A percentile compares a stretch with the other conserved stretches of the same genome.
Evolutionary conservation across 2,797 vertebrate species (phyloP).

Genomic region (Knipowitschia caucasica): DNA sequence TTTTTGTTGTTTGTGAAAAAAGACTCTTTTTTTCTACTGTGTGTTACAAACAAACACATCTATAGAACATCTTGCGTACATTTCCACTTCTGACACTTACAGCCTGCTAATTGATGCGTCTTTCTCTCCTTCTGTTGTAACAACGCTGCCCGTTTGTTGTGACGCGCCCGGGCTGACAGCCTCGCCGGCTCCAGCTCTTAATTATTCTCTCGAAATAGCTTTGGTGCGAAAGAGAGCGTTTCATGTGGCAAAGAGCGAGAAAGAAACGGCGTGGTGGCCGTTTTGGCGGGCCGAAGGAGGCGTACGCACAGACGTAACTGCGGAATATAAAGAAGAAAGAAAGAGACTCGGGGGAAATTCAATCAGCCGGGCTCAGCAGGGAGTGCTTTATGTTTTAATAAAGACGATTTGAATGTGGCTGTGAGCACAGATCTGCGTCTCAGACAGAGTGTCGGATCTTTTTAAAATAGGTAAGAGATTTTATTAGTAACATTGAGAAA

Average conservation of each 20-base stretch:
- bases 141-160: background rate
- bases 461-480: too few relatives aligned
- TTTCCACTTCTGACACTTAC: conserved; percentile 1
- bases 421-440: background rate
- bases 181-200: background rate
- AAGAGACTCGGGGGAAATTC: background rate
- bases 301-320: background rate
- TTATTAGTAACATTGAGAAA: background rate
- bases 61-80: background rate
- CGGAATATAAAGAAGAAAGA: background rate
- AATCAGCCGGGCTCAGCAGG: background rate
- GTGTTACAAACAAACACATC: background rate
- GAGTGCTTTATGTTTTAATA: background rate
- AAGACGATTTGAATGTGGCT: background rate
- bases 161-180: background rate
- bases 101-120: background rate
- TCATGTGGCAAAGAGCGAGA: background rate
- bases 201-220: conserved; percentile 5
- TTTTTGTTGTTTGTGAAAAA: background rate
- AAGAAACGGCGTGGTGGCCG: background rate
- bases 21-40: background rate
- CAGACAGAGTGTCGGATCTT: too few relatives aligned
- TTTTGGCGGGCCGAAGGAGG: background rate
- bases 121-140: background rate
- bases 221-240: background rate